Evolutionary conservation across 2,113 vertebrate genomes (phyloP).

Genomic region (Thalassoma bifasciatum): DNA sequence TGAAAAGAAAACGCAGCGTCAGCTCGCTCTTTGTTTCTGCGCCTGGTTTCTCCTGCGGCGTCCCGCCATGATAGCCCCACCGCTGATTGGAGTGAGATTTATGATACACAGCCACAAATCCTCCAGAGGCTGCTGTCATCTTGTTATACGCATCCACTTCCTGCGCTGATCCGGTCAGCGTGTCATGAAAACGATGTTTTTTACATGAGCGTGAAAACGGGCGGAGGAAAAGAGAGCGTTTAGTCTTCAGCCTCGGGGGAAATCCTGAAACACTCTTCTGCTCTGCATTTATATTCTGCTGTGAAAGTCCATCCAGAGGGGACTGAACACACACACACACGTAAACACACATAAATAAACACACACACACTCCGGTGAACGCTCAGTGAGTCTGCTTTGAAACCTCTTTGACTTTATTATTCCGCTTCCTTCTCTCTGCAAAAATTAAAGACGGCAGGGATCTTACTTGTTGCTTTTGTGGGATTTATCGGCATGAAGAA

Average conservation of each 20-base stretch:
- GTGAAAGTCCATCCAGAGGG: conserved; percentile 13
- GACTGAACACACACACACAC: conserved; percentile 14
- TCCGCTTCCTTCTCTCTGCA: neutral
- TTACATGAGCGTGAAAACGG: conserved; percentile 50
- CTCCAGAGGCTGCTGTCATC: conserved; percentile 31
- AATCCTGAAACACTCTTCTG: conserved; percentile 11
- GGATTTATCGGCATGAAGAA: neutral
- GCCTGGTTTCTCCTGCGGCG: neutral
- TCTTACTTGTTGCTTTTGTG: neutral
- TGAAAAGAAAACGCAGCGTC: neutral
- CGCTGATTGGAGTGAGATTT: conserved; percentile 27
- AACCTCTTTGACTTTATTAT: neutral
- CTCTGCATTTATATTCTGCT: conserved; percentile 30
- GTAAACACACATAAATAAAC: conserved; percentile 7
- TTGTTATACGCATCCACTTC: conserved; percentile 10
- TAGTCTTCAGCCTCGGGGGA: conserved; percentile 38
- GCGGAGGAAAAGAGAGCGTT: conserved; percentile 25
- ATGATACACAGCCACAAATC: conserved; percentile 5
- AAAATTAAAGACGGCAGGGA: neutral
- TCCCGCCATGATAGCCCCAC: neutral
- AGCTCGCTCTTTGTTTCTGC: neutral
- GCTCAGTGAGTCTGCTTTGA: neutral
- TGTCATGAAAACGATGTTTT: conserved; percentile 44
- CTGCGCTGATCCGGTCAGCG: conserved; percentile 20
- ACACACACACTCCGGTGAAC: neutral